These are phyloP conservation scores for Hemitrygon akajei DNA, from an alignment of 2,797 vertebrate species.

Conservation along the genomic window DNA sequence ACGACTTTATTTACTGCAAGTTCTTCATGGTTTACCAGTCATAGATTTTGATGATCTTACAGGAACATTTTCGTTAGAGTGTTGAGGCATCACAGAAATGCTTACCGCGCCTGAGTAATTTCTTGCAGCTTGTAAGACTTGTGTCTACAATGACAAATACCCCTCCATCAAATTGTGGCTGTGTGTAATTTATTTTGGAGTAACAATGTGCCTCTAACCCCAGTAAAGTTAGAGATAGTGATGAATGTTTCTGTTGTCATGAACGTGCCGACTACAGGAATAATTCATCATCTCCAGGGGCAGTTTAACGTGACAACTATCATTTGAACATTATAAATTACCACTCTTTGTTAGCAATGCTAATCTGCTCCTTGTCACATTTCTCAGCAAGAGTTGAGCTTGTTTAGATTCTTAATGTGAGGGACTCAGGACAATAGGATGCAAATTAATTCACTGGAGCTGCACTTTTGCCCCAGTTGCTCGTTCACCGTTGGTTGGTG, in stretches of 20 bases:
- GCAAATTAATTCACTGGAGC: not conserved
- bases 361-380: not conserved
- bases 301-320: constrained; percentile 3
- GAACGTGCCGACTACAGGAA: constrained; percentile 2
- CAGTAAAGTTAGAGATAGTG: constrained; percentile 30
- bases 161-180: constrained; percentile 1
- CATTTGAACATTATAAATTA: constrained; percentile 2
- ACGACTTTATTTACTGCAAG: not conserved
- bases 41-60: not conserved
- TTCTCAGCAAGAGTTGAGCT: not conserved
- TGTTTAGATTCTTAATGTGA: not conserved
- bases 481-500: not conserved
- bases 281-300: constrained; percentile 26
- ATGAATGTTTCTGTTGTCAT: constrained; percentile 24
- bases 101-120: not conserved
- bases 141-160: constrained; percentile 5
- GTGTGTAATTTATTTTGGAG: constrained; percentile 20
- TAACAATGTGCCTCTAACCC: not conserved
- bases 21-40: not conserved
- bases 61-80: not conserved
- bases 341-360: not conserved
- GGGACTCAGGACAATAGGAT: not conserved
- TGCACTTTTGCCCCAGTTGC: not conserved
- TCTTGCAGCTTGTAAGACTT: not conserved
- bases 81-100: not conserved